Percentiles rank a stretch among this genome's conserved stretches.
phyloP scores from a whole-genome alignment of 2,113 vertebrate species.

The Oryzias melastigma region DNA sequence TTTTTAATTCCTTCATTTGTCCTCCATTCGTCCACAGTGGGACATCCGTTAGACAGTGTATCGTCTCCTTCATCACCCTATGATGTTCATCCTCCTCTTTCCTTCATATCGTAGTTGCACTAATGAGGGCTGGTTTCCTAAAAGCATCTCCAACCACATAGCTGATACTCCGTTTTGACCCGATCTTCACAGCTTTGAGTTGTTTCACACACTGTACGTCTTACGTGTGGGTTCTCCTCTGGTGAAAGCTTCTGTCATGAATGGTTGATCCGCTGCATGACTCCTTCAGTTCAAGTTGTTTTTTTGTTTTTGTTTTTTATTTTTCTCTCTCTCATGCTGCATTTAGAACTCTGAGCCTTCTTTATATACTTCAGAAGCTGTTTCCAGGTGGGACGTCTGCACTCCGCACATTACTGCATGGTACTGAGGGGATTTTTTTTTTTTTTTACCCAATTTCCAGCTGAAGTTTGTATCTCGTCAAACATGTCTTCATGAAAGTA shows the following conservation, averaged over 20 bases:
- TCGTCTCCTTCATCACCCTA: slow-evolving; percentile 42
- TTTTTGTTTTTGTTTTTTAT: no score
- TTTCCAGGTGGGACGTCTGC: slow-evolving; percentile 17
- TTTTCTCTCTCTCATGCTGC: background rate
- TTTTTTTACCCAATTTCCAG: background rate
- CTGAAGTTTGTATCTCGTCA: background rate
- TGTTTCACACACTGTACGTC: slow-evolving; percentile 7
- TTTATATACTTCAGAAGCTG: slow-evolving; percentile 6
- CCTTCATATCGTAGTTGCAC: slow-evolving; percentile 52
- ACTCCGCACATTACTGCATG: background rate
- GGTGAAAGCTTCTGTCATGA: slow-evolving; percentile 6
- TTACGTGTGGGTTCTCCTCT: slow-evolving; percentile 8
- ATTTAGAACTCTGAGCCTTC: slow-evolving; percentile 10
- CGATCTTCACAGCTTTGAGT: slow-evolving; percentile 7
- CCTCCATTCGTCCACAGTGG: slow-evolving; percentile 13
- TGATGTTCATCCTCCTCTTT: slow-evolving; percentile 47
- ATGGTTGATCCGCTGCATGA: slow-evolving; percentile 4
- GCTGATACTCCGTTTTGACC: slow-evolving; percentile 9
- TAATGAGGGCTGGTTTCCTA: slow-evolving; percentile 56
- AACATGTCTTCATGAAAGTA: slow-evolving; percentile 11
- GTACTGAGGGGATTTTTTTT: background rate
- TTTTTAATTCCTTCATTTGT: slow-evolving; percentile 8
- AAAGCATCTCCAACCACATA: slow-evolving; percentile 46
- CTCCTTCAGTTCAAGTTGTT: background rate
- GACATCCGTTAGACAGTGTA: slow-evolving; percentile 37